phyloP scores from a whole-genome alignment of 2,797 vertebrate genomes.

The Chrosomus eos region DNA sequence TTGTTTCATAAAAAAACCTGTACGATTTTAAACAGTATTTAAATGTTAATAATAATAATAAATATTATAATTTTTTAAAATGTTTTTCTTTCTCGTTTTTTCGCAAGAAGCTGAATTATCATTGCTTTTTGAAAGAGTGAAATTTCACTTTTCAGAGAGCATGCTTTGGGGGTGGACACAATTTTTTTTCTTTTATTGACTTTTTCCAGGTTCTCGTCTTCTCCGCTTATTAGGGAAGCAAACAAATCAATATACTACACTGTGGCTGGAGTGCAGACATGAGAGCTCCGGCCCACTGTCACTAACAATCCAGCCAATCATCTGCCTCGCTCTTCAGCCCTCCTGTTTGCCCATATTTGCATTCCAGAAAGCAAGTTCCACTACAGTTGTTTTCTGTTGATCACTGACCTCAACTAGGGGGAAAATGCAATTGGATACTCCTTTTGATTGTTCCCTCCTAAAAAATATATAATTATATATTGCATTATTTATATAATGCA shows the following conservation, averaged over 20 bases:
- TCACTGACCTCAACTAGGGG: slow-evolving; percentile 36
- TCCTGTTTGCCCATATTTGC: slow-evolving; percentile 6
- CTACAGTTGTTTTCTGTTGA: slow-evolving; percentile 39
- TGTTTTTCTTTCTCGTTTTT: background rate
- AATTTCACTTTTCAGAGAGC: slow-evolving; percentile 42
- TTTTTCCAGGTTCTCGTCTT: slow-evolving; percentile 30
- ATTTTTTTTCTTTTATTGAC: slow-evolving; percentile 22
- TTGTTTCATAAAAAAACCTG: slow-evolving; percentile 27
- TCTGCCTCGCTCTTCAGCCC: slow-evolving; percentile 39
- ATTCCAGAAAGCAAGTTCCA: slow-evolving; percentile 21
- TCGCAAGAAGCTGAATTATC: background rate
- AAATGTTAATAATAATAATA: background rate
- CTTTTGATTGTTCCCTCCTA: background rate
- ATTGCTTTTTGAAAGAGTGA: slow-evolving; percentile 41
- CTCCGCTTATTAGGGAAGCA: slow-evolving; percentile 74
- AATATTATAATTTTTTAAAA: background rate
- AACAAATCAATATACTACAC: slow-evolving; percentile 79
- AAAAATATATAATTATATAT: background rate
- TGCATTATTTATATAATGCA: too few species aligned
- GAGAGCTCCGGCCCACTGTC: slow-evolving; percentile 67
- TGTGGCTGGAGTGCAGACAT: slow-evolving; percentile 73
- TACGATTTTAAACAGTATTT: background rate
- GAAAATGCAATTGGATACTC: background rate
- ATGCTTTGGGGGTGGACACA: slow-evolving; percentile 51
- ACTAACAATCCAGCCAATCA: slow-evolving; percentile 58